phyloP scores from a whole-genome alignment of 2,797 vertebrate genomes.

The Sorex maritimensis region DNA sequence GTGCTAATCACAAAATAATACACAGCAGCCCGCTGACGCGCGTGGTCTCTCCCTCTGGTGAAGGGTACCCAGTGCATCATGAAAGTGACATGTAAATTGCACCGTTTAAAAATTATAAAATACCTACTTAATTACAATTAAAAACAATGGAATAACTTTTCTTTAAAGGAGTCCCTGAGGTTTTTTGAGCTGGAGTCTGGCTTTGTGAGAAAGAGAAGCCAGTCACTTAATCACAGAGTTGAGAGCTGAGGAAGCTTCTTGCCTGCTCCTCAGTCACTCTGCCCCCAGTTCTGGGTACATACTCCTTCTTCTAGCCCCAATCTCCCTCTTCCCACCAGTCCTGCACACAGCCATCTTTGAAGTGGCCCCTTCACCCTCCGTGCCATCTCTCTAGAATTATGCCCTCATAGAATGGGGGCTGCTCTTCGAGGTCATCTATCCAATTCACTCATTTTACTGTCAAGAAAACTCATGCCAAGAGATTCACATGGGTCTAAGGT shows the following conservation, averaged over 20 bases:
- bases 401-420: background rate
- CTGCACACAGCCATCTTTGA: constrained; percentile 49
- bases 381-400: constrained; percentile 43
- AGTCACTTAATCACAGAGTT: constrained; percentile 75
- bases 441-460: constrained; percentile 57
- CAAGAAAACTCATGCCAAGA: constrained; percentile 33
- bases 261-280: background rate
- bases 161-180: constrained; percentile 83
- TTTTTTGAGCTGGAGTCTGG: constrained; percentile 79
- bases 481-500: background rate
- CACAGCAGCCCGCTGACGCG: constrained; percentile 71
- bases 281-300: background rate
- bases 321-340: background rate
- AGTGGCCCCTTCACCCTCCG: constrained; percentile 64
- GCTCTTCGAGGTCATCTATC: constrained; percentile 65
- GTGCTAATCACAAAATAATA: constrained; percentile 76
- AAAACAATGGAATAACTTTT: constrained; percentile 87
- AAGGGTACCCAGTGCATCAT: constrained; percentile 75
- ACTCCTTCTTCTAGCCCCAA: background rate
- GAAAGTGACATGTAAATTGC: constrained; percentile 78
- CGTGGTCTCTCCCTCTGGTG: constrained; percentile 52
- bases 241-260: background rate
- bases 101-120: constrained; percentile 85
- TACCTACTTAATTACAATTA: constrained; percentile 85
- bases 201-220: constrained; percentile 77